phyloP scores from a whole-genome alignment of 2,113 vertebrate species.

The Corynorhinus townsendii region DNA sequence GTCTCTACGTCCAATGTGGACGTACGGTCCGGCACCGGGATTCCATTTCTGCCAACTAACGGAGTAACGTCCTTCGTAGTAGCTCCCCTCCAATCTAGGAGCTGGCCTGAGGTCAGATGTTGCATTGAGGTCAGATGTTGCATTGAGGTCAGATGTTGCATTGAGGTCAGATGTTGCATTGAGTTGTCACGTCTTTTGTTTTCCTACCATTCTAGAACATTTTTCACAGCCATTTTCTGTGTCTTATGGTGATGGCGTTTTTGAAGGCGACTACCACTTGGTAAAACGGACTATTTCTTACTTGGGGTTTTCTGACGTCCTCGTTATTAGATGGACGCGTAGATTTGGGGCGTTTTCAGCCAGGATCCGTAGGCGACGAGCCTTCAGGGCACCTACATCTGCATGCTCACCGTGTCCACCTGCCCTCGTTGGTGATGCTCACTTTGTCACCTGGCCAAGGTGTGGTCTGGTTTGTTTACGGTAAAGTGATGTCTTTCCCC shows the following conservation, averaged over 20 bases:
- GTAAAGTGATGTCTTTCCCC: neutral
- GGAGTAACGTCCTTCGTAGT: neutral
- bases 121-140: too few species aligned
- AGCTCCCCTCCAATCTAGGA: neutral
- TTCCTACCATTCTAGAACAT: neutral
- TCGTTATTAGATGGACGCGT: neutral
- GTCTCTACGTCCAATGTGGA: neutral
- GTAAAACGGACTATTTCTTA: neutral
- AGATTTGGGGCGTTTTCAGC: neutral
- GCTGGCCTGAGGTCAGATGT: neutral
- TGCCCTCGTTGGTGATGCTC: neutral
- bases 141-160: neutral
- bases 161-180: neutral
- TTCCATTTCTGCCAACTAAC: neutral
- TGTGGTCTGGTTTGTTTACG: neutral
- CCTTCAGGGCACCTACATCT: neutral
- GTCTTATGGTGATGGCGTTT: neutral
- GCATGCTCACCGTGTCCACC: fast-evolving
- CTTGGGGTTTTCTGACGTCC: neutral
- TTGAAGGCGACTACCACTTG: neutral
- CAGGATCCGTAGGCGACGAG: neutral
- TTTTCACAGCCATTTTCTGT: neutral
- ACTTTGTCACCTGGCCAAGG: neutral
- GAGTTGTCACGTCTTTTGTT: neutral
- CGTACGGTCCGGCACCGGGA: neutral